phyloP scores from a whole-genome alignment of 1,140 invertebrate genomes.

The Holcopasites calliopsidis region DNA sequence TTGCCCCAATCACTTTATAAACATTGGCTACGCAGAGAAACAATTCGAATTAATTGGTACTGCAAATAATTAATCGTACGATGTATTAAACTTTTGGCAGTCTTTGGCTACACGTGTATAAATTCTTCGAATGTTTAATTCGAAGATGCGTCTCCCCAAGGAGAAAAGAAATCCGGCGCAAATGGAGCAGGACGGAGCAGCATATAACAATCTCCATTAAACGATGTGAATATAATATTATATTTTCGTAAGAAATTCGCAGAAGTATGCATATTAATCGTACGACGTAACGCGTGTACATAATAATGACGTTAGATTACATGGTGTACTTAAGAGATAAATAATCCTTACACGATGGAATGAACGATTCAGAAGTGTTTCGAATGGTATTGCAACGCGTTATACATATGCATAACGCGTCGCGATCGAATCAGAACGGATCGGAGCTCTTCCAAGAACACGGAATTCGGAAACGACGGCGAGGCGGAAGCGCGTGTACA shows the following conservation, averaged over 20 bases:
- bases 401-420: conserved; percentile 7
- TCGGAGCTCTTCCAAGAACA: background rate
- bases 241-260: conserved; percentile 72
- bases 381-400: conserved; percentile 16
- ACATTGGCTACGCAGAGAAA: background rate
- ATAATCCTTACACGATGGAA: conserved; percentile 39
- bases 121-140: too few species aligned
- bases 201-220: conserved; percentile 22
- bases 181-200: background rate
- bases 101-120: too few species aligned
- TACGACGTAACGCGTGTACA: conserved; percentile 56
- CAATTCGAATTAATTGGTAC: background rate
- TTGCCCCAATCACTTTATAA: background rate
- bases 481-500: background rate
- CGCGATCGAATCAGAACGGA: conserved; percentile 18
- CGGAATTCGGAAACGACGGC: conserved; percentile 6
- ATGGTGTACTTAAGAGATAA: conserved; percentile 45
- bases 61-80: too few species aligned
- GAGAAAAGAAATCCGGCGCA: too few species aligned
- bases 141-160: too few species aligned
- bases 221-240: conserved; percentile 49
- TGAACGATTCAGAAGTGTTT: conserved; percentile 43
- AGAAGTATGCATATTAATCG: conserved; percentile 57
- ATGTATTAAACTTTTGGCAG: too few species aligned
- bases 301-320: conserved; percentile 51